Evolutionary conservation across 1,140 invertebrate genomes (phyloP), one percentile per base, ranked within the genome.

Genomic region (Pseudoatta argentina): DNA sequence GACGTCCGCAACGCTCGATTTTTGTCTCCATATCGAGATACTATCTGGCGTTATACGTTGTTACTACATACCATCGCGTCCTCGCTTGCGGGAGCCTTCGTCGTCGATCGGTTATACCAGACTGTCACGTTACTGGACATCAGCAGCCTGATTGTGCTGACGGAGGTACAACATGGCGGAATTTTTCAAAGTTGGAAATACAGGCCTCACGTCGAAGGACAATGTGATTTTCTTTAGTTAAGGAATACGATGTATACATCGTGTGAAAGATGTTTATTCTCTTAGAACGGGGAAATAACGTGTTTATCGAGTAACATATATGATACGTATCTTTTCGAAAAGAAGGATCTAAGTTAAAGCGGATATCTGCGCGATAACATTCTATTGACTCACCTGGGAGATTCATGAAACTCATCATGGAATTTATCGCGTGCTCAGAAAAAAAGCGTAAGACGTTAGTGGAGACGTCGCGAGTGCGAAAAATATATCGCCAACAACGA

Each of bases 61-160:
- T 87, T 89, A 87, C 87, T 77, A 87, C 85, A 86, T 83, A 61
- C 88, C 87, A 64, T 64, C 77, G 71, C 79, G 83, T 88, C 78
- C 57, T 67, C 53, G 8, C 48, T 18, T 44, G 48, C n/a, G 51
- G 64, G 75, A 63, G 73, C 59, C 71, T 87, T 85, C 59, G 24
- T 57, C 51, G 57, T 63, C 61, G 39, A 48, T 34, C 59, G 21
- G 30, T 16, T 66, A 67, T 44, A 12, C 3, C 14, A 8, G 57
- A 24, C 69, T 24, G 39, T 12, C 10, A 55, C 44, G 51, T 30
- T 69, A 39, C 66, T 1, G 27, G 18, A 72, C 44, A 3, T 10
- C 24, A 27, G 27, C 69, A 8, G 24, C 21, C 18, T 16, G 34
- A 83, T 83, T 16, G 7, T 39, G 51, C 21, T 57, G 64, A 81